Conservation (phyloP, 2,113 vertebrate genomes). For the Zosterops lateralis region DNA sequence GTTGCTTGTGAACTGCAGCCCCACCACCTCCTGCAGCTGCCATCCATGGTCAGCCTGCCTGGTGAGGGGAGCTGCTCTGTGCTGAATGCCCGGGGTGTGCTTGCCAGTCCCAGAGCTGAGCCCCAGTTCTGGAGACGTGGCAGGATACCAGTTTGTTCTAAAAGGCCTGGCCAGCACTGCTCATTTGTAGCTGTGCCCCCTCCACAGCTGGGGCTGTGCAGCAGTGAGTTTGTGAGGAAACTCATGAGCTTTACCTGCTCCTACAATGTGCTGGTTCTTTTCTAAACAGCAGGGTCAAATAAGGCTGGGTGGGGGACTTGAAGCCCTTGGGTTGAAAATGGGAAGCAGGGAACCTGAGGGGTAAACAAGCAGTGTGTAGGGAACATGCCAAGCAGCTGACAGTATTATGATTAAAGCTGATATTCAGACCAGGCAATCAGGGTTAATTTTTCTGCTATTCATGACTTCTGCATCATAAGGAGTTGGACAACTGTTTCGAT, state of each 20-base stretch:
- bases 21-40: neutral
- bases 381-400: neutral
- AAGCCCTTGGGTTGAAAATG: neutral
- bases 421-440: neutral
- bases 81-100: accelerated
- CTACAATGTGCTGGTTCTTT: neutral
- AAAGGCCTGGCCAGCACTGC: neutral
- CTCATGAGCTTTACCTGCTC: neutral
- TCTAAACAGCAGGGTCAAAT: neutral
- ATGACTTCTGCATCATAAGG: neutral
- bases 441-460: neutral
- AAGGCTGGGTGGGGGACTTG: neutral
- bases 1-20: neutral
- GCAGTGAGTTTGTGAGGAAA: neutral
- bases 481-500: neutral
- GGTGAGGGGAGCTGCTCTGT: neutral
- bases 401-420: neutral
- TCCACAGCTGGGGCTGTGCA: accelerated
- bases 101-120: neutral
- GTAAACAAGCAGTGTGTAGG: neutral
- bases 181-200: neutral
- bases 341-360: neutral
- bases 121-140: neutral
- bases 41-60: accelerated
- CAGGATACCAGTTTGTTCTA: neutral